These are phyloP conservation scores for Euthynnus affinis DNA, from an alignment of 2,797 vertebrate genomes.

Conservation along the genomic window DNA sequence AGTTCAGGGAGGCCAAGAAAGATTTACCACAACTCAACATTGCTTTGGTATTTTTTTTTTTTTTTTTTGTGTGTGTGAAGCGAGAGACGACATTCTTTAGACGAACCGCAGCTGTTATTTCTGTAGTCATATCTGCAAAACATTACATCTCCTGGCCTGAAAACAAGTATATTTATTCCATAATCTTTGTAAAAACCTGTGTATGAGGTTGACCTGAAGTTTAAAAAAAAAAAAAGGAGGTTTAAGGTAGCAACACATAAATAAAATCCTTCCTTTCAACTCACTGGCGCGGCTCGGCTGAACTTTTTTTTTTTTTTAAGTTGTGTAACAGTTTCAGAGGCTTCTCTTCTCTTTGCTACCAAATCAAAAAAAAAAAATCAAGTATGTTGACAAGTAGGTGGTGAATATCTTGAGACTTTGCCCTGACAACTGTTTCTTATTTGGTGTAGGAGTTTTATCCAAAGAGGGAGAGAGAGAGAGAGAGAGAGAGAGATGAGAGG, in stretches of 20 bases:
- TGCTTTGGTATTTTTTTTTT: too few species aligned
- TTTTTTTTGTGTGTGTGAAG: too few species aligned
- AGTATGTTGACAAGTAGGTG: background rate
- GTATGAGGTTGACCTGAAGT: background rate
- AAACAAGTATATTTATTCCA: background rate
- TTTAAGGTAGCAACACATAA: too few species aligned
- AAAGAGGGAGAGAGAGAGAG: background rate
- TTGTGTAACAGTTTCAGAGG: background rate
- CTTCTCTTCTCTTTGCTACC: background rate
- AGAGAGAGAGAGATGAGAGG: background rate
- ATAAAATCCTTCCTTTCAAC: too few species aligned
- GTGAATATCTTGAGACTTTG: background rate
- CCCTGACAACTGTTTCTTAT: conserved; percentile 20
- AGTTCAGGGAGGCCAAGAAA: too few species aligned
- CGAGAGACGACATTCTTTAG: background rate
- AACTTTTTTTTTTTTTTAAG: too few species aligned
- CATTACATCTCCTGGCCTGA: background rate
- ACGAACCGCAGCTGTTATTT: background rate
- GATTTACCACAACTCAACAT: too few species aligned
- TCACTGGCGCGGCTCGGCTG: background rate
- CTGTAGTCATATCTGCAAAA: background rate
- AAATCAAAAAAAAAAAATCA: background rate
- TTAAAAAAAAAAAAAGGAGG: too few species aligned
- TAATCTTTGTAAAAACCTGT: background rate
- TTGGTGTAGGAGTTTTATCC: background rate